Percentiles rank a stretch among this genome's conserved stretches.
phyloP scores from a whole-genome alignment of 2,888 invertebrate genomes.

The Trachelus stipa region DNA sequence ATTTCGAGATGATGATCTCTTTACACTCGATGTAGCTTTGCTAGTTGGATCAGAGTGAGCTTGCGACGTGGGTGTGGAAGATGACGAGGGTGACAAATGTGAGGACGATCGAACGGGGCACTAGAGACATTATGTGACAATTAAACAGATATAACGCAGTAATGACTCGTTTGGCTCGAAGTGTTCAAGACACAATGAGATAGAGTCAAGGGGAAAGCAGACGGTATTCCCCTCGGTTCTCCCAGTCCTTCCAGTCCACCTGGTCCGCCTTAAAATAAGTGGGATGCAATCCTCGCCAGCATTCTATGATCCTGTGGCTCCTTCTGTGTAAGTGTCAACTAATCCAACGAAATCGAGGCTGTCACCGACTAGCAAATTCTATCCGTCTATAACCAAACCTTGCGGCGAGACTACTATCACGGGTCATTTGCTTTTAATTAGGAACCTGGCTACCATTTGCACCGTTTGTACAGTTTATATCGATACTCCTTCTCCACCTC shows the following conservation, averaged over 20 bases:
- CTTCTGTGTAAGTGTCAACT: slow-evolving; percentile 7
- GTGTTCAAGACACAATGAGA: background rate
- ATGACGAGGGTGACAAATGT: background rate
- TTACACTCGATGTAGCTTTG: slow-evolving; percentile 19
- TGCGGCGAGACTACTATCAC: slow-evolving; percentile 36
- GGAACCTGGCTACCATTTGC: slow-evolving; percentile 40
- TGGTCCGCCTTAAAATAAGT: background rate
- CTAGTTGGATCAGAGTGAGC: background rate
- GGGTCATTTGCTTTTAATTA: slow-evolving; percentile 58
- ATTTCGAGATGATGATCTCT: slow-evolving; percentile 13
- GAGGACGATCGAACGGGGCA: slow-evolving; percentile 25
- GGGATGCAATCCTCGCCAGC: background rate
- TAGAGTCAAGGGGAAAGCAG: background rate
- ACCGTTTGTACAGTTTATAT: slow-evolving; percentile 31
- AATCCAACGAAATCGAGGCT: background rate
- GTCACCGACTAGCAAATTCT: background rate
- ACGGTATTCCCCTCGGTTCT: background rate
- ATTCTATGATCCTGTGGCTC: slow-evolving; percentile 2
- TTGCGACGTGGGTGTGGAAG: background rate
- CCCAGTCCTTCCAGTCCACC: background rate
- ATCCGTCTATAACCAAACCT: background rate
- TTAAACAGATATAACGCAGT: slow-evolving; percentile 43
- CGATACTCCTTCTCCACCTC: slow-evolving; percentile 22
- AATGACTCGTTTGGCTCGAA: slow-evolving; percentile 27
- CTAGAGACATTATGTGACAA: slow-evolving; percentile 40